phyloP scores from a whole-genome alignment of 64 coral and sea anemone species.

The Porites australiensis region DNA sequence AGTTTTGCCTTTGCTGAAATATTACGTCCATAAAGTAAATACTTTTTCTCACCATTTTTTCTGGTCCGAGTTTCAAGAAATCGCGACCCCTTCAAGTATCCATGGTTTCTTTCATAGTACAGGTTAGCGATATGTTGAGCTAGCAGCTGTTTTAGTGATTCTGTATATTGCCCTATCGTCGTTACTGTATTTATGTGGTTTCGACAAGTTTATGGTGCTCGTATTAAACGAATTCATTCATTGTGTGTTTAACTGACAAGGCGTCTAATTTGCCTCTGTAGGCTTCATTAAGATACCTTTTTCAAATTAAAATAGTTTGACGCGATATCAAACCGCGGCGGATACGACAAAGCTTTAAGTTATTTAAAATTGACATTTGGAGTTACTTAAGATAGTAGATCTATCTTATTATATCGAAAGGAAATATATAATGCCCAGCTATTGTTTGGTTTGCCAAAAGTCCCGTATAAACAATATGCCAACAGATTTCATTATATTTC shows the following conservation, averaged over 20 bases:
- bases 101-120: no score
- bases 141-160: no score
- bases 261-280: neutral
- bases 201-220: neutral
- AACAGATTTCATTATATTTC: no score
- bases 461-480: no score
- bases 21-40: no score
- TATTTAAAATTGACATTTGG: neutral
- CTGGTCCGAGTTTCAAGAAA: no score
- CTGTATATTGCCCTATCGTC: neutral
- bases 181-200: neutral
- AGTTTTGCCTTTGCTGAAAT: no score
- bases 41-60: no score
- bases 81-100: no score
- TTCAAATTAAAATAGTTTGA: neutral
- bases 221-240: neutral
- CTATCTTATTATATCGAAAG: neutral
- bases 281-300: neutral
- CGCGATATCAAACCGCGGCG: neutral
- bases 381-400: conserved; percentile 2
- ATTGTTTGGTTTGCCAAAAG: neutral
- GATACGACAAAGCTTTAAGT: neutral
- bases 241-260: neutral
- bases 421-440: neutral
- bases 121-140: no score